Evolutionary conservation across 2,797 vertebrate genomes (phyloP).

Genomic region (Lepus townsendii): DNA sequence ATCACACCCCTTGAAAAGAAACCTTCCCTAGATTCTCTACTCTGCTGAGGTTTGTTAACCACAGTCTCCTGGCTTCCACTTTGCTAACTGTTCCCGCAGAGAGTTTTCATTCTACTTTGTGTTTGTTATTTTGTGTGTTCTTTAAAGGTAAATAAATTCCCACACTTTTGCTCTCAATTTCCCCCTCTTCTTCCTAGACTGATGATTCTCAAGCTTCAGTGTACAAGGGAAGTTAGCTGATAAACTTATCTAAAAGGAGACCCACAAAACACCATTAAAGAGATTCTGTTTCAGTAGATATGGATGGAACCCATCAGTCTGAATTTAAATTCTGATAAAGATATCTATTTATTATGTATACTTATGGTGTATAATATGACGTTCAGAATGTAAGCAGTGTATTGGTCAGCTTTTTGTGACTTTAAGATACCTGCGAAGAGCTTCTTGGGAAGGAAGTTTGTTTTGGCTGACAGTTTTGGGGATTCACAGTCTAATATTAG

Average conservation of each 20-base stretch:
- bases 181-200: neutral
- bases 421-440: too few relatives aligned
- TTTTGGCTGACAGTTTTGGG: too few relatives aligned
- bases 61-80: neutral
- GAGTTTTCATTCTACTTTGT: neutral
- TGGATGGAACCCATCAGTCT: too few relatives aligned
- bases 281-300: neutral
- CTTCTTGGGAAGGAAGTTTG: too few relatives aligned
- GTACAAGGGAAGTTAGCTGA: neutral
- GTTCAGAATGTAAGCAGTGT: neutral
- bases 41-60: neutral
- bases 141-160: neutral
- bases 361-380: neutral
- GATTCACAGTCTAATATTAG: too few relatives aligned
- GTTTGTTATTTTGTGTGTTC: neutral
- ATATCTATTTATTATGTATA: neutral
- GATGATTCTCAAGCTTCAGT: neutral
- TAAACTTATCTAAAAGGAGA: neutral
- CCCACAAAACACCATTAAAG: neutral
- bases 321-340: slow-evolving; percentile 32
- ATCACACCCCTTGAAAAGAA: neutral
- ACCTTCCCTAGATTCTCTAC: neutral
- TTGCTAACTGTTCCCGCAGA: neutral
- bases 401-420: too few relatives aligned
- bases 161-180: neutral